A percentile compares a stretch with the other conserved stretches of the same genome.
Evolutionary conservation across 2,113 vertebrate species (phyloP).

Genomic region (Bubo bubo): DNA sequence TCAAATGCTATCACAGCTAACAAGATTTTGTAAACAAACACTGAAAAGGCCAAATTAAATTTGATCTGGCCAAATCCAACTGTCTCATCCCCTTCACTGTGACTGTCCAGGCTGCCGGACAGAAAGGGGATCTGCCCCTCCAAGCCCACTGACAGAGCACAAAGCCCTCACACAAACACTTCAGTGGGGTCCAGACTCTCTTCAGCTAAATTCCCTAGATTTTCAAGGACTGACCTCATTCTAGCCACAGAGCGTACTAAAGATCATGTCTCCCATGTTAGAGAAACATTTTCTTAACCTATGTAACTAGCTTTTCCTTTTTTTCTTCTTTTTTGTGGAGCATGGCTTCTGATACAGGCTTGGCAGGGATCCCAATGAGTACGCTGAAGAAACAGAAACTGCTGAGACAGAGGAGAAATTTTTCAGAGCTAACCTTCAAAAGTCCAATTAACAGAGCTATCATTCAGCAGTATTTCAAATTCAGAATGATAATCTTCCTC

Average conservation of each 20-base stretch:
- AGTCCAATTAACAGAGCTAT: background rate
- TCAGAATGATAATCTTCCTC: background rate
- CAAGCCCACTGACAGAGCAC: background rate
- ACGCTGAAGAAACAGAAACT: background rate
- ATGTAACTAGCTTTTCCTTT: background rate
- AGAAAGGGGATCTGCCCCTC: background rate
- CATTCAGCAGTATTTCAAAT: background rate
- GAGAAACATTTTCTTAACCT: constrained; percentile 18
- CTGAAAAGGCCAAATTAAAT: constrained; percentile 55
- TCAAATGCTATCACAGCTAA: constrained; percentile 63
- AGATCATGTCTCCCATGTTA: background rate
- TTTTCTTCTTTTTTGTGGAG: background rate
- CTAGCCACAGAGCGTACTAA: background rate
- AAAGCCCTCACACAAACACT: background rate
- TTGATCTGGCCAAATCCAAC: background rate
- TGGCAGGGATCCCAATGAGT: background rate
- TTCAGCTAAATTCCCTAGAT: background rate
- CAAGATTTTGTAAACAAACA: constrained; percentile 72
- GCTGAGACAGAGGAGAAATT: background rate
- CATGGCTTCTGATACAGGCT: background rate
- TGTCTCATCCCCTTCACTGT: background rate
- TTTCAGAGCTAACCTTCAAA: background rate
- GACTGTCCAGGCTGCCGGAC: background rate
- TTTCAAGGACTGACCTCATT: background rate
- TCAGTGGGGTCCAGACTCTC: background rate